A percentile compares a stretch with the other conserved stretches of the same genome.
phyloP scores from a whole-genome alignment of 2,888 invertebrate species.

The Mactromeris polynyma region DNA sequence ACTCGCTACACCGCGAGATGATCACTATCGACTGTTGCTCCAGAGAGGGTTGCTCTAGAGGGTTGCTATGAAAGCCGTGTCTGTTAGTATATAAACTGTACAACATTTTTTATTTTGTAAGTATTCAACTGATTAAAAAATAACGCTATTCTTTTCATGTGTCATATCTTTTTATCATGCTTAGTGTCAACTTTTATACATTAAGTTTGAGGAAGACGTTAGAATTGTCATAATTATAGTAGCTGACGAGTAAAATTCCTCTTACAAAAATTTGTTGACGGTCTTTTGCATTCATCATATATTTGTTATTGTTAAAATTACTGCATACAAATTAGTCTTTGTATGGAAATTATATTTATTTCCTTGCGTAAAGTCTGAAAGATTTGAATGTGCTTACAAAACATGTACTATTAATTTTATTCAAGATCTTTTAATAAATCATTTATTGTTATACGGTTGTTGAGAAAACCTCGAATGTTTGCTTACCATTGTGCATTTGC shows the following conservation, averaged over 20 bases:
- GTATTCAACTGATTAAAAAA: no score
- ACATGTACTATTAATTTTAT: constrained; percentile 17
- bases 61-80: no score
- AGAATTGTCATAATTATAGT: not conserved
- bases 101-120: no score
- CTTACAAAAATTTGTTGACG: not conserved
- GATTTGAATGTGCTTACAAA: not conserved
- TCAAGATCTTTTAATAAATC: not conserved
- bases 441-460: not conserved
- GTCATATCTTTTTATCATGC: not conserved
- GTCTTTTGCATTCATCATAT: not conserved
- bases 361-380: not conserved
- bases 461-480: not conserved
- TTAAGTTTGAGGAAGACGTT: not conserved
- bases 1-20: no score
- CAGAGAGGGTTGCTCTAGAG: no score
- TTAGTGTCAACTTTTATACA: not conserved
- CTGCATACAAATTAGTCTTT: not conserved
- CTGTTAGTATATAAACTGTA: no score
- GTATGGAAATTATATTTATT: not conserved
- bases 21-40: no score
- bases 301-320: constrained; percentile 1
- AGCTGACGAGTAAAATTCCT: not conserved
- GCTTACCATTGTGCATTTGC: not conserved
- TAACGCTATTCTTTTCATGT: not conserved